phyloP scores from a whole-genome alignment of 1,140 invertebrate genomes.

The Eulimnadia texana region DNA sequence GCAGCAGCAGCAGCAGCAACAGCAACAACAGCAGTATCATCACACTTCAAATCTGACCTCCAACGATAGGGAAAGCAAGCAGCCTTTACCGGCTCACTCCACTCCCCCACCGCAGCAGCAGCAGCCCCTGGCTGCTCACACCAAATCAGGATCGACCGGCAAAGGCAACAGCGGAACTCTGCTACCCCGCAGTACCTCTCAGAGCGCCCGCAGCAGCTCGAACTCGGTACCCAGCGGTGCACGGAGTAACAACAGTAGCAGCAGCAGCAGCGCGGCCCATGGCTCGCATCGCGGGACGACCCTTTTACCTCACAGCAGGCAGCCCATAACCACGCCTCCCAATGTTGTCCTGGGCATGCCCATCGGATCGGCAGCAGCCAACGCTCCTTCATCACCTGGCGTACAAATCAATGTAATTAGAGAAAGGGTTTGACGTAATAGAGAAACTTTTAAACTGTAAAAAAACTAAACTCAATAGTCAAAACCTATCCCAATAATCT shows the following conservation, averaged over 20 bases:
- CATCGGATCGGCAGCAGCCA: slow-evolving; percentile 15
- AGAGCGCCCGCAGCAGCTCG: background rate
- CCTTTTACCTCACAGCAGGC: slow-evolving; percentile 15
- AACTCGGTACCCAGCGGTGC: background rate
- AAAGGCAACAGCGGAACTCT: slow-evolving; percentile 1
- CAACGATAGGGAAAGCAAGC: slow-evolving; percentile 14
- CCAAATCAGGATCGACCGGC: slow-evolving; percentile 15
- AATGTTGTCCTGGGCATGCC: slow-evolving; percentile 28
- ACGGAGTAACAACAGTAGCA: background rate
- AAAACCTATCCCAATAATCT: too few species aligned
- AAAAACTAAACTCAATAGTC: too few species aligned
- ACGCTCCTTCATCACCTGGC: slow-evolving; percentile 3
- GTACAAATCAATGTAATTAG: slow-evolving; percentile 14
- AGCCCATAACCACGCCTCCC: slow-evolving; percentile 26
- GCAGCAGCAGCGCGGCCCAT: background rate
- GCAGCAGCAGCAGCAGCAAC: slow-evolving; percentile 29
- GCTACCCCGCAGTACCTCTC: background rate
- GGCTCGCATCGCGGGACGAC: background rate
- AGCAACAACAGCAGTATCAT: slow-evolving; percentile 23
- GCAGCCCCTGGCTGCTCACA: slow-evolving; percentile 13
- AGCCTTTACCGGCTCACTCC: slow-evolving; percentile 7
- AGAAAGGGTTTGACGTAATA: background rate
- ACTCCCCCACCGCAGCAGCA: slow-evolving; percentile 16
- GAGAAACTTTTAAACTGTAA: too few species aligned
- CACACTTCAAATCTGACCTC: slow-evolving; percentile 20